Base-by-base conservation (phyloP, 2,797 vertebrate species). In the Diplodus sargus region DNA sequence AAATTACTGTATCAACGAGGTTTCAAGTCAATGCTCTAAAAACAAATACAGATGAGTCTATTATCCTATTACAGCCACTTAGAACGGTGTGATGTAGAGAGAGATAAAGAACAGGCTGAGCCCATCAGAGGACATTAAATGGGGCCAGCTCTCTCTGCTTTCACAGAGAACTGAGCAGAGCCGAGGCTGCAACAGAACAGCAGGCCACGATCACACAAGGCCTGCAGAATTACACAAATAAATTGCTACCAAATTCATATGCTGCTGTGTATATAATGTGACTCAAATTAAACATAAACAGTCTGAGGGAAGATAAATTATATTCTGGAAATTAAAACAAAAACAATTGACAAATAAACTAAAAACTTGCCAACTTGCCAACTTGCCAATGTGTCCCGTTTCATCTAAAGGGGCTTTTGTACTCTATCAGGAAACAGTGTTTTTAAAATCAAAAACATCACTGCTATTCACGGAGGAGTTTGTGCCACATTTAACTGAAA, bases 21-120 rank as follows among this genome's bases (percentile, higher is more conserved):
- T 86, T 89, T 89, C 81, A 91, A 90, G 89, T 90, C 81, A 90
- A 86, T 88, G 87, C 82, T 87, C 82, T 83, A 83, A 91, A 91
- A 93, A 91, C 89, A 92, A 94, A 94, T 90, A 88, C 88, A 93
- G 91, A 93, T 91, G 81, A 92, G 83, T 85, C 89, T 91, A 92
- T 94, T 93, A 93, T 94, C 87, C 90, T 88, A 91, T 94, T 94
- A 94, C 82, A 89, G 83, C 84, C 87, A 91, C 89, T 93, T 90
- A 84, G 82, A 88, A 71, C 72, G 58, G 74, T 81, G 61, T 84
- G 90, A 92, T 90, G 89, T 83, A 82, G 74, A 74, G 85, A 74
- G 70, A 91, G 92, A 92, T 92, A 91, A 89, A 93, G 89, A 92
- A 84, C 86, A 92, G 86, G 67, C 85, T 76, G 85, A 86, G 85